A percentile compares a stretch with the other conserved stretches of the same genome.
phyloP scores from a whole-genome alignment of 2,888 invertebrate species.

The Lasius platythorax region DNA sequence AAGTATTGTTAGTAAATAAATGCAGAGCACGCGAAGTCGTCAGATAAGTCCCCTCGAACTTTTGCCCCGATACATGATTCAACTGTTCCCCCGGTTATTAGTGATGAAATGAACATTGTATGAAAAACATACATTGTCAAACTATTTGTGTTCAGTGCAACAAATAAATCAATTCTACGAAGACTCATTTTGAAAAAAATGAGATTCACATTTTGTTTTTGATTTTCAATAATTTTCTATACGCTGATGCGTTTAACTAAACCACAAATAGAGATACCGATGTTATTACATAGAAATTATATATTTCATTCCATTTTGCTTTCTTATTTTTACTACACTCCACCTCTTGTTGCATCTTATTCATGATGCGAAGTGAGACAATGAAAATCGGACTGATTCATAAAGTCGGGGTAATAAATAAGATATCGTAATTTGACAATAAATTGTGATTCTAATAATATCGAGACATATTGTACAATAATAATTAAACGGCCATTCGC shows the following conservation, averaged over 20 bases:
- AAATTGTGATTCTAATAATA: background rate
- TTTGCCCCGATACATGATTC: conserved; percentile 55
- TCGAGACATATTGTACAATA: background rate
- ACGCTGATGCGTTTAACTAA: background rate
- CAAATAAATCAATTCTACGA: background rate
- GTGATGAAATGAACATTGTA: background rate
- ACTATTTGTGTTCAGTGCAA: background rate
- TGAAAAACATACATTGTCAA: background rate
- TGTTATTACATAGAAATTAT: background rate
- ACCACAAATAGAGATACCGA: background rate
- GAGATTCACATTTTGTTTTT: background rate
- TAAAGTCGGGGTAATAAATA: conserved; percentile 58
- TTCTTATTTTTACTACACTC: background rate
- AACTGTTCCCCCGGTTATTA: background rate
- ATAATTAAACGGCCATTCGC: conserved; percentile 12
- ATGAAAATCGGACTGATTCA: conserved; percentile 50
- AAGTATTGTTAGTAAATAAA: conserved; percentile 70
- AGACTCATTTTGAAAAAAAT: background rate
- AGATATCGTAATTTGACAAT: background rate
- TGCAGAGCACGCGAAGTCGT: conserved; percentile 38
- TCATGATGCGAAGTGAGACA: conserved; percentile 38
- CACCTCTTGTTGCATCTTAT: conserved; percentile 28
- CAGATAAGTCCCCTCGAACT: conserved; percentile 67
- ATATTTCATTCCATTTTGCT: background rate
- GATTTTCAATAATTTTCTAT: background rate